Conservation (phyloP, 2,113 vertebrate genomes). For the Hyperopisus bebe region DNA sequence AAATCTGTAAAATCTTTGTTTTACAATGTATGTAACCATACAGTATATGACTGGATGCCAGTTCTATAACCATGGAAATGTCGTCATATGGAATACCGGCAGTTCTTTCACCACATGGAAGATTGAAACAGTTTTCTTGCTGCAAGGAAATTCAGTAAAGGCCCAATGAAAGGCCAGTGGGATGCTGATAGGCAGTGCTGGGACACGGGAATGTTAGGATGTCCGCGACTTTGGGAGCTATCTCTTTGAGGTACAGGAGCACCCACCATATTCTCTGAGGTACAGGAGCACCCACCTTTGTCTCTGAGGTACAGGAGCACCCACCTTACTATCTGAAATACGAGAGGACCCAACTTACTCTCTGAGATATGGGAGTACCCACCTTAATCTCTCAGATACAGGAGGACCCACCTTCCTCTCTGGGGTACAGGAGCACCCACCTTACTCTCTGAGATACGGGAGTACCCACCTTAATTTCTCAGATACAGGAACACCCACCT, state of each 20-base stretch:
- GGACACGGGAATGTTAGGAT: background rate
- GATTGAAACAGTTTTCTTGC: background rate
- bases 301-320: background rate
- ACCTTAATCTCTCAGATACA: background rate
- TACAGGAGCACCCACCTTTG: background rate
- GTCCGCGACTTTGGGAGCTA: background rate
- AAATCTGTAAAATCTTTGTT: slow-evolving; percentile 1
- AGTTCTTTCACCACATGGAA: background rate
- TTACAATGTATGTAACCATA: background rate
- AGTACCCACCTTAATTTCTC: background rate
- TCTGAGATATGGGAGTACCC: background rate
- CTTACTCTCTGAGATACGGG: background rate
- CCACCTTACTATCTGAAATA: background rate
- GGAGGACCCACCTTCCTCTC: background rate
- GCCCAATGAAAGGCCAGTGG: background rate
- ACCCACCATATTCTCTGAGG: background rate
- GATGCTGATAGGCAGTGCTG: too few relatives aligned
- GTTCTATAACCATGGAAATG: background rate
- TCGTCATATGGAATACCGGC: background rate
- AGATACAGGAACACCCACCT: background rate
- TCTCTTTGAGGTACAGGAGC: background rate
- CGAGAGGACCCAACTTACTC: background rate
- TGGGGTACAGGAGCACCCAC: background rate
- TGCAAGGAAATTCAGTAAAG: background rate
- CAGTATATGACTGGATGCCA: background rate